Conservation (phyloP, 2,888 invertebrate genomes). For the Dolichopus griseipennis region DNA sequence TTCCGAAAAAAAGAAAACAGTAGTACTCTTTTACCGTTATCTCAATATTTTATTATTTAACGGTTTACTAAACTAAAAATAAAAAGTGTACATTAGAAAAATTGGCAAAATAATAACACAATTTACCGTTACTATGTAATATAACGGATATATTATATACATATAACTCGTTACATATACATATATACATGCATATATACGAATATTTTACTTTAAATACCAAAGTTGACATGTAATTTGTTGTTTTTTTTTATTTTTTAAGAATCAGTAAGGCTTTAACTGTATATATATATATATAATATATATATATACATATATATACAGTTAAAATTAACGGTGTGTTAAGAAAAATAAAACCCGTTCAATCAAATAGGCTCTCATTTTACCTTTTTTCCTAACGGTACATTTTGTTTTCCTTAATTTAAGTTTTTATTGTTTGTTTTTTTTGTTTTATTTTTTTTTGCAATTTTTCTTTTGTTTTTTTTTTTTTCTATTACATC, state of each 20-base stretch:
- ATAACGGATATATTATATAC: background rate
- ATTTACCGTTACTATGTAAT: background rate
- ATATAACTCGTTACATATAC: too few relatives aligned
- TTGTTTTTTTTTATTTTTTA: too few relatives aligned
- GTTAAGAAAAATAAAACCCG: background rate
- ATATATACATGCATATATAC: too few relatives aligned
- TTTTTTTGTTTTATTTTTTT: background rate
- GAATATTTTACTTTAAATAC: background rate
- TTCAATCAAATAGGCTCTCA: background rate
- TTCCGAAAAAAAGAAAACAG: too few relatives aligned
- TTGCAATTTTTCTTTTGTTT: background rate
- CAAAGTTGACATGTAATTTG: background rate
- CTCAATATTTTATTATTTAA: background rate
- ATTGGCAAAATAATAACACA: background rate
- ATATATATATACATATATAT: background rate
- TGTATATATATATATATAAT: too few relatives aligned
- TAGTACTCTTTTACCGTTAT: background rate
- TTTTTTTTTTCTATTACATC: background rate
- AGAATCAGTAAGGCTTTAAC: too few relatives aligned
- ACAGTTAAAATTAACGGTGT: background rate
- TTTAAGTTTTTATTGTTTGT: too few relatives aligned
- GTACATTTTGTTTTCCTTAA: background rate
- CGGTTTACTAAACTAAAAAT: background rate
- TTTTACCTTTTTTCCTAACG: too few relatives aligned
- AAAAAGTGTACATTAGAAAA: background rate